These are phyloP conservation scores for Steatornis caripensis DNA, from an alignment of 2,113 vertebrate species.

Conservation along the genomic window DNA sequence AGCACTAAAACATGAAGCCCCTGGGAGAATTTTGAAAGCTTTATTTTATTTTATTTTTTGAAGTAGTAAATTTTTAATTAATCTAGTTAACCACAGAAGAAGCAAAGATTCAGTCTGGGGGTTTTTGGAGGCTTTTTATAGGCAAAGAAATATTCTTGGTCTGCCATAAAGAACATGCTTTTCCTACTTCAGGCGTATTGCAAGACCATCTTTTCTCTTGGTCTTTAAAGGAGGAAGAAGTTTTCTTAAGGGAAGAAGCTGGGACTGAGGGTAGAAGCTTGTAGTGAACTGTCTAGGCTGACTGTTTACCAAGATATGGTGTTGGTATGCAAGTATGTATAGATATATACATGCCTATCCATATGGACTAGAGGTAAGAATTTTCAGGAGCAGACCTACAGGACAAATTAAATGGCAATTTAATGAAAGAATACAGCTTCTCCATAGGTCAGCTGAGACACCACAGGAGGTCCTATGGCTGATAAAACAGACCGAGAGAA, in stretches of 20 bases:
- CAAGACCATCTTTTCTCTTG: not conserved
- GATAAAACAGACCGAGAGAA: not conserved
- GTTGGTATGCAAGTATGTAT: not conserved
- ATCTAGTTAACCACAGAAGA: not conserved
- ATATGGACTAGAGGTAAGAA: not conserved
- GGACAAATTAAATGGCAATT: not conserved
- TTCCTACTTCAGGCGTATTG: not conserved
- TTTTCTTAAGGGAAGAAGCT: not conserved
- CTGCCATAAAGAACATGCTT: not conserved
- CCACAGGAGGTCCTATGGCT: not conserved
- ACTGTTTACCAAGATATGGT: not conserved
- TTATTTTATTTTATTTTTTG: not conserved
- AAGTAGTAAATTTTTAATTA: not conserved
- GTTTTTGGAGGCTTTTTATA: not conserved
- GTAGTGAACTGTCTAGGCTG: not conserved
- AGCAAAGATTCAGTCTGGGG: not conserved
- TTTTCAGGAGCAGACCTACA: not conserved
- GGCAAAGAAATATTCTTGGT: not conserved
- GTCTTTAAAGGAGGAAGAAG: not conserved
- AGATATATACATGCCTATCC: not conserved
- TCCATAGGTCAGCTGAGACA: not conserved
- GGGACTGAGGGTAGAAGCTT: not conserved
- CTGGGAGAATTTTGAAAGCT: not conserved
- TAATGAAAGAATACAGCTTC: not conserved
- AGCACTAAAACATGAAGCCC: not conserved